These are phyloP conservation scores for Cryptocephalus moraei DNA, from an alignment of 2,888 invertebrate genomes.

Conservation along the genomic window DNA sequence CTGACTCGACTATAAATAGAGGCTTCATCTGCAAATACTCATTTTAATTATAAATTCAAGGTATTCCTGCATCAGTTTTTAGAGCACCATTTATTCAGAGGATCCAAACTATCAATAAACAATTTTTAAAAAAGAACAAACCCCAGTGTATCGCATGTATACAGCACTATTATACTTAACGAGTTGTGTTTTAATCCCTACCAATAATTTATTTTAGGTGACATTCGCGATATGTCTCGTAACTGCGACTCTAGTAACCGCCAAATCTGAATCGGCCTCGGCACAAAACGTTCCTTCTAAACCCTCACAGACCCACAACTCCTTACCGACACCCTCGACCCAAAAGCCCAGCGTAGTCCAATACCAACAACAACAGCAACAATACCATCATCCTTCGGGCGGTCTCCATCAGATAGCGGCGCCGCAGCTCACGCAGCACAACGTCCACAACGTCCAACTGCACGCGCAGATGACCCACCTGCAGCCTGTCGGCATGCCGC, in stretches of 20 bases:
- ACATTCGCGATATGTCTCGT: neutral
- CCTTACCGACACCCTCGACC: neutral
- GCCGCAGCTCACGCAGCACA: neutral
- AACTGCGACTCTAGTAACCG: neutral
- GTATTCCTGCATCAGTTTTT: too few relatives aligned
- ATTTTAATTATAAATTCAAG: too few relatives aligned
- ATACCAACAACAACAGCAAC: neutral
- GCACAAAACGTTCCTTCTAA: neutral
- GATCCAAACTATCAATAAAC: too few relatives aligned
- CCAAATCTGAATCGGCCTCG: neutral
- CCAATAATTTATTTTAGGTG: neutral
- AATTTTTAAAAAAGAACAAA: too few relatives aligned
- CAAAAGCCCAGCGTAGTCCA: neutral
- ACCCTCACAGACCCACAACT: neutral
- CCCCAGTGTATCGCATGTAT: too few relatives aligned
- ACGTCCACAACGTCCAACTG: neutral
- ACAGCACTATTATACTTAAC: too few relatives aligned
- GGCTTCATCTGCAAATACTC: too few relatives aligned
- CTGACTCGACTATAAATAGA: too few relatives aligned
- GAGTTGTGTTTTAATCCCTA: too few relatives aligned
- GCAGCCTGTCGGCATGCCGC: constrained; percentile 9
- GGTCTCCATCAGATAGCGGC: neutral
- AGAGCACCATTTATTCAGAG: too few relatives aligned
- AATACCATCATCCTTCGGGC: neutral
- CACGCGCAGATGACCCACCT: constrained; percentile 3